A percentile compares a stretch with the other conserved stretches of the same genome.
Conservation (phyloP, 1,140 invertebrate genomes). For the Ceratina calcarata region DNA sequence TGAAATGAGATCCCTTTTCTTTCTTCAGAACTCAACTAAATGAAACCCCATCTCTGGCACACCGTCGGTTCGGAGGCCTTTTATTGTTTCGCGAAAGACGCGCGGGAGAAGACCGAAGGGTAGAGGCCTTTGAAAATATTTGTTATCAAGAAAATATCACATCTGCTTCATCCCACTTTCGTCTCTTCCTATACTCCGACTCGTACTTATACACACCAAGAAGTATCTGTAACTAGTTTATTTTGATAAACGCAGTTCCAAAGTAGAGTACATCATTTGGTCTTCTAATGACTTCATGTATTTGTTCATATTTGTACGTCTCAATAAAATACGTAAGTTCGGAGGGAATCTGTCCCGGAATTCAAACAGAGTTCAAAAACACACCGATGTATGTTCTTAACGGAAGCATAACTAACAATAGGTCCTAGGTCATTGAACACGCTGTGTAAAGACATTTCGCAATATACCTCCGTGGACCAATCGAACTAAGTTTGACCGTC, state of each 20-base stretch:
- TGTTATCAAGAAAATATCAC: constrained; percentile 19
- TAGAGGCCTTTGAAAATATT: constrained; percentile 41
- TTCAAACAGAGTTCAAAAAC: no score
- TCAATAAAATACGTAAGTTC: no score
- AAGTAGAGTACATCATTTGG: no score
- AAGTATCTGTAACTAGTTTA: no score
- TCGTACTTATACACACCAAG: no score
- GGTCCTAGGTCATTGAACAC: not conserved
- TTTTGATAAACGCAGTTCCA: no score
- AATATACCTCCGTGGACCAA: not conserved
- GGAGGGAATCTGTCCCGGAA: no score
- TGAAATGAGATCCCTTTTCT: constrained; percentile 74
- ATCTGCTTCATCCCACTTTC: not conserved
- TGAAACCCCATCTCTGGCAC: constrained; percentile 63
- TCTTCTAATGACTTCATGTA: no score
- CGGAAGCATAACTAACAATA: not conserved
- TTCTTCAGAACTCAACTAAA: constrained; percentile 74
- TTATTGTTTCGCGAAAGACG: constrained; percentile 68
- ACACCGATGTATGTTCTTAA: no score
- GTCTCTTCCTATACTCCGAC: not conserved
- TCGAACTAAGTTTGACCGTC: not conserved
- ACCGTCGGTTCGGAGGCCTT: constrained; percentile 65
- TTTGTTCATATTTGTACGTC: no score
- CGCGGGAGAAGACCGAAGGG: constrained; percentile 8
- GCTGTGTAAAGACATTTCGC: not conserved